A percentile compares a stretch with the other conserved stretches of the same genome.
Evolutionary conservation across 2,888 invertebrate species (phyloP).

Genomic region (Tortrix viridana): DNA sequence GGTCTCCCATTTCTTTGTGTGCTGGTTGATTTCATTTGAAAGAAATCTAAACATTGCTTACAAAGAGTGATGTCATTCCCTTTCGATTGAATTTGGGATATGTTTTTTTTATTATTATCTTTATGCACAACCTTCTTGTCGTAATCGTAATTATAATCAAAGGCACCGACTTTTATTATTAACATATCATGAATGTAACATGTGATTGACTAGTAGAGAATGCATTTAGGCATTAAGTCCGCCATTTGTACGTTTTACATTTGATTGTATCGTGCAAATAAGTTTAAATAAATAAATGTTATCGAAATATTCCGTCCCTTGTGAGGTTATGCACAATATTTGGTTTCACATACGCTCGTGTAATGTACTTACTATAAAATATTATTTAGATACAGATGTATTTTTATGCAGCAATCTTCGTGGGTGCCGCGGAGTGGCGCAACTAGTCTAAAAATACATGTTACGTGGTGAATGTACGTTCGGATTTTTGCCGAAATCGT

Average conservation of each 20-base stretch:
- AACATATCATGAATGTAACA: not conserved
- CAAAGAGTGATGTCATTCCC: slow-evolving; percentile 14
- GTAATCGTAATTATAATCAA: too few species aligned
- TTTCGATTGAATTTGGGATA: not conserved
- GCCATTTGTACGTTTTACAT: too few species aligned
- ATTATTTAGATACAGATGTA: slow-evolving; percentile 45
- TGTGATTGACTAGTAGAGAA: too few species aligned
- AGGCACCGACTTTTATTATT: too few species aligned
- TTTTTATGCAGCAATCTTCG: slow-evolving; percentile 52
- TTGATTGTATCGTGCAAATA: too few species aligned
- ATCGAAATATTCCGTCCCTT: not conserved
- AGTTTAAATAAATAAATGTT: not conserved
- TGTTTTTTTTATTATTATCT: not conserved
- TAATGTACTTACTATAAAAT: slow-evolving; percentile 11
- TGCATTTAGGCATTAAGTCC: too few species aligned
- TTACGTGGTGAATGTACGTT: slow-evolving; percentile 52
- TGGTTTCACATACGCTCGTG: not conserved
- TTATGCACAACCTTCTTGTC: not conserved
- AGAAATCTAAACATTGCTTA: slow-evolving; percentile 30
- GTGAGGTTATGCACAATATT: not conserved
- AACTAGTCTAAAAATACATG: slow-evolving; percentile 67
- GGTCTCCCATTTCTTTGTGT: slow-evolving; percentile 41
- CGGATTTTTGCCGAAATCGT: slow-evolving; percentile 43
- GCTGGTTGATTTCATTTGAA: slow-evolving; percentile 27
- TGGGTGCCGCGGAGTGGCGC: slow-evolving; percentile 55